Base-by-base conservation (phyloP, 2,797 vertebrate species). In the Cynopterus sphinx region DNA sequence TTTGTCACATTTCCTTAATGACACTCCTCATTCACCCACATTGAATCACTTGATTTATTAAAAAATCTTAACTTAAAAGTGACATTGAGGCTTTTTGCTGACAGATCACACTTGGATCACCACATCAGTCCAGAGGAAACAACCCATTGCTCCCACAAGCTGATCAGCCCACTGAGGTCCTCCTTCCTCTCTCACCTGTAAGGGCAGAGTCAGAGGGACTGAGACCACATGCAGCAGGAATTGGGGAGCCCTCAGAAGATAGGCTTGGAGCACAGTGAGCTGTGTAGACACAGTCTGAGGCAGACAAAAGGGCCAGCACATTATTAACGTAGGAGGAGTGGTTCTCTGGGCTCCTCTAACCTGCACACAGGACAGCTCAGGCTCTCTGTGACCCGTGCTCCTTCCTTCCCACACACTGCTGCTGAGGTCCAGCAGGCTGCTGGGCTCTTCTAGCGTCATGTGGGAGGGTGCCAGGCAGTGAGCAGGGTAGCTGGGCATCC, bases 41-140 rank as follows among this genome's bases (percentile, higher is more conserved):
- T 28, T 83, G 53, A 39, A 83, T 79, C 8, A n/a, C 5, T 59
- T 71, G 68, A 36, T 67, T 61, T 90, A 82, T 46, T 78, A 6
- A 21, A 22, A 96, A 78, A 63, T 31, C 51, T 90, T 85, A 61
- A 61, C 21, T 84, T 63, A 85, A 67, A 96, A 87, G 83, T 75
- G 36, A 95, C 22, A n/a, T 77, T 28, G 73, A 75, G 82, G 31
- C 2, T 78, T n/a, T 88, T 10, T 67, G 26, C 63, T 57, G 22
- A 49, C 57, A 53, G 89, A 41, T 26, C 26, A 49, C 21, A 55
- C 28, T 43, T 7, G 24, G 65, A n/a, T 36, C 17, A 53, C 24
- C 11, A 19, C 2, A 59, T 84, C 9, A 46, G 31, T 28, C 21
- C 33, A 26, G 21, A 19, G 21, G 55, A 39, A 59, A 19, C 36